These are phyloP conservation scores for Phacellophora camtschatica DNA, from an alignment of 30 jellyfish, hydroid and myxozoan genomes.

Conservation along the genomic window DNA sequence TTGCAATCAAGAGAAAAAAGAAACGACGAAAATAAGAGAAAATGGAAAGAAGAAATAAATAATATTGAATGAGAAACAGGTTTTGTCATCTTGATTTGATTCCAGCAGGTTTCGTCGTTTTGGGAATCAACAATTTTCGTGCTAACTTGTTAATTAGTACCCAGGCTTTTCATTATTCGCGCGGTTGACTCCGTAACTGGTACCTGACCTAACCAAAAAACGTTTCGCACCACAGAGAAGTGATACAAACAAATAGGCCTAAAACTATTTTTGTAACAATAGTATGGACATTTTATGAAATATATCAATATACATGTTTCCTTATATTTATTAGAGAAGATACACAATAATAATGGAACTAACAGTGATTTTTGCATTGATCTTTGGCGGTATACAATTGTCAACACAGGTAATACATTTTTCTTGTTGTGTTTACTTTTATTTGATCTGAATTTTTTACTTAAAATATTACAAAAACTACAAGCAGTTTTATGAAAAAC, in stretches of 20 bases:
- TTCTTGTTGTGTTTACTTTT: no score
- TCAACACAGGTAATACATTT: background rate
- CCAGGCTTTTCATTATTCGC: constrained; percentile 38
- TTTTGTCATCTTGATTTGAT: no score
- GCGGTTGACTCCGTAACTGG: constrained; percentile 72
- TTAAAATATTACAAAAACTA: no score
- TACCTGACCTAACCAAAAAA: constrained; percentile 63
- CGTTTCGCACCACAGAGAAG: background rate
- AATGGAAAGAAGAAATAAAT: no score
- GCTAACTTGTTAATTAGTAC: background rate
- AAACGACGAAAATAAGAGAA: no score
- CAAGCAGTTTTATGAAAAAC: no score
- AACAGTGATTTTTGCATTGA: background rate
- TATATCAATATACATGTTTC: background rate
- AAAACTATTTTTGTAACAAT: background rate
- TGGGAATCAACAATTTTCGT: background rate
- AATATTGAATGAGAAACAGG: no score
- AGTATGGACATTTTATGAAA: background rate
- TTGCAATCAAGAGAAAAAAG: no score
- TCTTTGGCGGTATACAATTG: background rate
- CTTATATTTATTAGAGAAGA: background rate
- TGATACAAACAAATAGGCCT: constrained; percentile 25
- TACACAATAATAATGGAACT: background rate
- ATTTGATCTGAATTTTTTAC: no score
- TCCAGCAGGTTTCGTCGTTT: no score